Conservation (phyloP, 2,888 invertebrate genomes). For the Entomobrya multifasciata region DNA sequence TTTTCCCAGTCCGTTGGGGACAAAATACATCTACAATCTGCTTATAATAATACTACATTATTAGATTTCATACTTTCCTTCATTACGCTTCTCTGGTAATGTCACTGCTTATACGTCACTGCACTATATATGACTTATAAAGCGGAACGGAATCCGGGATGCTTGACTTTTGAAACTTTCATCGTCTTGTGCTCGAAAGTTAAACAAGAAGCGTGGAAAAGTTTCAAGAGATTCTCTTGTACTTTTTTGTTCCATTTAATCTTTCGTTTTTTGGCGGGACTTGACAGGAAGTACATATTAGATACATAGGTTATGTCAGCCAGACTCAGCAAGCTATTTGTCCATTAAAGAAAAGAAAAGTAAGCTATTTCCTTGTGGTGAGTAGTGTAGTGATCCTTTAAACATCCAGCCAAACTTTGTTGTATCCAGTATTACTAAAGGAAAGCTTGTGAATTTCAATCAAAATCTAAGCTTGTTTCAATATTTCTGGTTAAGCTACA, state of each 20-base stretch:
- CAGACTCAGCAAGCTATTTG: too few relatives aligned
- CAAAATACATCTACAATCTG: neutral
- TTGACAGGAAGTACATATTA: neutral
- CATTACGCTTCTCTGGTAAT: neutral
- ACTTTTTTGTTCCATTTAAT: conserved; percentile 2
- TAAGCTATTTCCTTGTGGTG: too few relatives aligned
- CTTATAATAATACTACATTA: neutral
- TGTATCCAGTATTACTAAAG: too few relatives aligned
- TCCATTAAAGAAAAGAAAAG: too few relatives aligned
- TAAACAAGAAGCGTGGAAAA: neutral
- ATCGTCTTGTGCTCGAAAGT: neutral
- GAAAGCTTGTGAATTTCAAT: too few relatives aligned
- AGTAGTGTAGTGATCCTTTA: too few relatives aligned
- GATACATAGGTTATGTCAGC: too few relatives aligned
- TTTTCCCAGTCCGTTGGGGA: neutral
- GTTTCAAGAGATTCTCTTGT: neutral
- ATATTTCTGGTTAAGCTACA: too few relatives aligned
- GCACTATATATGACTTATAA: neutral
- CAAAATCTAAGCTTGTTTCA: too few relatives aligned
- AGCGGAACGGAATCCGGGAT: neutral
- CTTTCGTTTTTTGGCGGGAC: neutral
- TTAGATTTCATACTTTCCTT: neutral
- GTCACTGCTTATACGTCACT: neutral
- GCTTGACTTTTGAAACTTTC: conserved; percentile 12
- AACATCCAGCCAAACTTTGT: too few relatives aligned